A percentile compares a stretch with the other conserved stretches of the same genome.
These are phyloP conservation scores for Empis stercorea DNA, from an alignment of 2,888 invertebrate species.

Conservation along the genomic window DNA sequence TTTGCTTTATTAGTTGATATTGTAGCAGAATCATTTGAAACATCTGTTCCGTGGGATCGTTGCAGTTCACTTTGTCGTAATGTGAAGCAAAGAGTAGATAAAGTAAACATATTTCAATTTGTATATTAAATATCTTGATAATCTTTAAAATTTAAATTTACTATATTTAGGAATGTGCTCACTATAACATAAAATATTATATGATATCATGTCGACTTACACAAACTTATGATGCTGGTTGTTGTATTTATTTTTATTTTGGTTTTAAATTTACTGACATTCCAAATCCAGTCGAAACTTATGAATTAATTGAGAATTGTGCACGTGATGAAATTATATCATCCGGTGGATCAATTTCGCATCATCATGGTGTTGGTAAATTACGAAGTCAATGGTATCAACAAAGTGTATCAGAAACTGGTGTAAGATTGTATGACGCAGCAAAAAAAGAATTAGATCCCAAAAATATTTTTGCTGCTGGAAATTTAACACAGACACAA, in stretches of 20 bases:
- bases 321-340: constrained; percentile 88
- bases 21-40: constrained; percentile 95
- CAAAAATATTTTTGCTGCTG: constrained; percentile 81
- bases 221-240: constrained; percentile 94
- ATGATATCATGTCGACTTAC: constrained; percentile 76
- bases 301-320: constrained; percentile 74
- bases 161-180: constrained; percentile 42
- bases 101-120: constrained; percentile 23
- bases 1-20: constrained; percentile 76
- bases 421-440: constrained; percentile 61
- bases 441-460: constrained; percentile 85
- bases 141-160: background rate
- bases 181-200: constrained; percentile 45
- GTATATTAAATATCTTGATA: background rate
- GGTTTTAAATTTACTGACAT: constrained; percentile 56
- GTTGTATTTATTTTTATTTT: constrained; percentile 93
- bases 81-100: constrained; percentile 68
- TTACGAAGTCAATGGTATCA: constrained; percentile 77
- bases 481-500: constrained; percentile 48
- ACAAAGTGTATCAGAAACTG: constrained; percentile 69
- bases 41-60: constrained; percentile 95
- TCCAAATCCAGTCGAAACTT: constrained; percentile 59
- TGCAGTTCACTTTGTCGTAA: constrained; percentile 70
- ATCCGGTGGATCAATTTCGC: constrained; percentile 70
- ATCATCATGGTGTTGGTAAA: constrained; percentile 96